Percentiles rank a stretch among this genome's conserved stretches.
These are phyloP conservation scores for Vimba vimba DNA, from an alignment of 2,113 vertebrate genomes.

Conservation along the genomic window DNA sequence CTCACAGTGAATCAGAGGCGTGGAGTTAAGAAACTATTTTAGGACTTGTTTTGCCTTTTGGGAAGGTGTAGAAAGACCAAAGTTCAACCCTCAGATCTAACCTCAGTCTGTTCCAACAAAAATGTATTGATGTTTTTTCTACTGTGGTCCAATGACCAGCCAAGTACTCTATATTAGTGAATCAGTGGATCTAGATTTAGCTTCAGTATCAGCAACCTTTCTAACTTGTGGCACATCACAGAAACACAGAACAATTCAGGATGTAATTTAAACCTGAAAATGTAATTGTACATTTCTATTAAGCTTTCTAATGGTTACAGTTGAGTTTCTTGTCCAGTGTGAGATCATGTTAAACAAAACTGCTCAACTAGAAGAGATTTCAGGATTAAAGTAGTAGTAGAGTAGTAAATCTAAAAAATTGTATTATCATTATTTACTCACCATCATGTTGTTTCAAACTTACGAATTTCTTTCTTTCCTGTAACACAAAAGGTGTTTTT, in stretches of 20 bases:
- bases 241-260: conserved; percentile 29
- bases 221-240: neutral
- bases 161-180: neutral
- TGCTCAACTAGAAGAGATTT: no score
- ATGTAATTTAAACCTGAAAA: neutral
- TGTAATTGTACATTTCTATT: neutral
- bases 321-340: neutral
- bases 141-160: neutral
- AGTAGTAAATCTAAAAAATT: neutral
- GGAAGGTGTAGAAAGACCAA: neutral
- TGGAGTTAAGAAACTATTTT: neutral
- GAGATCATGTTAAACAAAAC: no score
- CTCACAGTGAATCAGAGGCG: neutral
- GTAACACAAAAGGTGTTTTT: neutral
- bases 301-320: neutral
- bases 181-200: neutral
- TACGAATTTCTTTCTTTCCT: neutral
- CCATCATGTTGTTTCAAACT: neutral
- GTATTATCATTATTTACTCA: neutral
- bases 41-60: conserved; percentile 5
- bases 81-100: neutral
- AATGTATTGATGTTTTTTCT: neutral
- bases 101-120: neutral
- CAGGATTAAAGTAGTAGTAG: no score
- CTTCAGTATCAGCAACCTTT: conserved; percentile 20